Evolutionary conservation across 2,888 invertebrate genomes (phyloP), one percentile per base, ranked within the genome.

Genomic region (Carabus problematicus): DNA sequence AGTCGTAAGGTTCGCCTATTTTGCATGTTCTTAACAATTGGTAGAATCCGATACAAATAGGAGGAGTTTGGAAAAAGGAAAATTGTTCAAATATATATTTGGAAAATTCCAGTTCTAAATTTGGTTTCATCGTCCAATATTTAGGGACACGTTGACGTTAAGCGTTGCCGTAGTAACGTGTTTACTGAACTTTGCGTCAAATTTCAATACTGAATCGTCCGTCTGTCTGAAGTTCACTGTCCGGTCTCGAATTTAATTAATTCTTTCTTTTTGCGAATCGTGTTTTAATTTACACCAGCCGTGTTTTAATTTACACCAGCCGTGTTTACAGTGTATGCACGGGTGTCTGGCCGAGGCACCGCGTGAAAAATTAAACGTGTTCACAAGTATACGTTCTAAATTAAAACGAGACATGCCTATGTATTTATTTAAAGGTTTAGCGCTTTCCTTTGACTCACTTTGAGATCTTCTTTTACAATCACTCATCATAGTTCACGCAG

Each of bases 81-180:
- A 29, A 29, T 29, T 29, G 29, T 29, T 3, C 6, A 29, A 3
- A 29, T 29, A 29, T 29, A 29, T 29, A 29, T 29, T 3, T 29
- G 29, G 29, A 29, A 29, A 29, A 29, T 29, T 29, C 29, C 29
- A 29, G 29, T 29, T 29, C 29, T 29, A 29, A 29, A 29, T 29
- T 29, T 29, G 29, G 29, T 29, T 29, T 3, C 19, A 47, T 62
- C 61, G 61, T 39, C 14, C 19, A 62, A 62, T 62, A 43, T 62
- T 19, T 62, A 29, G 49, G 49, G 41, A 62, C 45, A 60, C 45
- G 29, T 19, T 62, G 61, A 62, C 61, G 61, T 62, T 47, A 62
- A 47, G n/a, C 49, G 47, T 49, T 14, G 12, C 61, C 49, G 14
- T 62, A 39, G 61, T 47, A 62, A 62, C 61, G 19, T 14, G 29